These are phyloP conservation scores for Rhingia campestris DNA, from an alignment of 2,888 invertebrate genomes.

Conservation along the genomic window DNA sequence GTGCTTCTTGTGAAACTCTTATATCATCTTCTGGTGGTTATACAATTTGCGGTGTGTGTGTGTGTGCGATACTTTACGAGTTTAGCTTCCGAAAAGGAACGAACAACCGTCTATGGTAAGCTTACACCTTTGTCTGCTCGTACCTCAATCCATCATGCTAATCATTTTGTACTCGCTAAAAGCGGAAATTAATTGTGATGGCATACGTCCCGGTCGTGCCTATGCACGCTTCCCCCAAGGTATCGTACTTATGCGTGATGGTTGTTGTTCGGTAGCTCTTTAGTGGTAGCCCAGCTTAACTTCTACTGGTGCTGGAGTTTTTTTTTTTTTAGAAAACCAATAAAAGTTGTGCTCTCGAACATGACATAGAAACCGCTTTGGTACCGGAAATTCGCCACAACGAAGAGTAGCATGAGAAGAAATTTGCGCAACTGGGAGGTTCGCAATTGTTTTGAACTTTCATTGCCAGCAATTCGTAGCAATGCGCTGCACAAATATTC, in stretches of 20 bases:
- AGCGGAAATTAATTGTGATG: constrained; percentile 73
- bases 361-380: constrained; percentile 8
- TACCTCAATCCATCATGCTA: constrained; percentile 57
- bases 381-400: constrained; percentile 26
- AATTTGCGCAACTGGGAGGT: constrained; percentile 19
- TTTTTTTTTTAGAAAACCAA: constrained; percentile 1
- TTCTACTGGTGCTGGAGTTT: constrained; percentile 5
- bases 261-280: neutral
- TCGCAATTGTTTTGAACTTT: no score
- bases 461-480: no score
- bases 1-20: constrained; percentile 36
- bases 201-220: constrained; percentile 45
- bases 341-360: constrained; percentile 13
- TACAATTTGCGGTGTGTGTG: constrained; percentile 77
- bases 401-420: constrained; percentile 27
- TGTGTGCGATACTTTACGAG: constrained; percentile 78
- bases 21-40: constrained; percentile 17
- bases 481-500: no score
- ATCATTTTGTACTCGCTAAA: constrained; percentile 67
- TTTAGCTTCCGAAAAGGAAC: constrained; percentile 75
- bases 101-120: constrained; percentile 27
- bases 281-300: neutral
- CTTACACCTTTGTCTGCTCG: constrained; percentile 39
- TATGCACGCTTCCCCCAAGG: constrained; percentile 22
- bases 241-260: constrained; percentile 1